Conservation (phyloP, 2,113 vertebrate species). For the Tympanuchus pallidicinctus region DNA sequence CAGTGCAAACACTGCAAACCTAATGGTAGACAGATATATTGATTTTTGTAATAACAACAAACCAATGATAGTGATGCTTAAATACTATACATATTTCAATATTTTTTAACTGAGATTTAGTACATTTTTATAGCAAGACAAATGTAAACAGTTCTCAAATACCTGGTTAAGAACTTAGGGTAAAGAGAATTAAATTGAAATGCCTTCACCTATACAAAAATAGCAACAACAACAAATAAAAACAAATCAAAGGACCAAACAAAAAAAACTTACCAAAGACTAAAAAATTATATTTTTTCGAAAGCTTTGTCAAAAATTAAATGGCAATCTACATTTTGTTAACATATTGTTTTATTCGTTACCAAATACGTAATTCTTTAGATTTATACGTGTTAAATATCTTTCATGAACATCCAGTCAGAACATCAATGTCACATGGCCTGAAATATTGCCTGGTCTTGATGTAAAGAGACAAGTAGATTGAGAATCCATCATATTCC, state of each 20-base stretch:
- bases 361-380: not conserved
- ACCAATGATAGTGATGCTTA: not conserved
- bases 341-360: not conserved
- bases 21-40: not conserved
- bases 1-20: not conserved
- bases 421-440: not conserved
- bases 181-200: not conserved
- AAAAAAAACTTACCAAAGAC: not conserved
- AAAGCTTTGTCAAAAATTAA: not conserved
- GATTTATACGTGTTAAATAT: not conserved
- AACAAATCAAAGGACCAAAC: not conserved
- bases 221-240: not conserved
- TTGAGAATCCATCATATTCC: not conserved
- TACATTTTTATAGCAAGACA: not conserved
- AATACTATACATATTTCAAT: not conserved
- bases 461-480: not conserved
- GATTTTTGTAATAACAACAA: not conserved
- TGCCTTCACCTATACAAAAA: not conserved
- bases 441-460: not conserved
- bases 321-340: not conserved
- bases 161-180: not conserved
- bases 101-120: not conserved
- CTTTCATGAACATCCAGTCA: not conserved
- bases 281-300: not conserved
- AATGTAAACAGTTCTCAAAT: not conserved